These are phyloP conservation scores for Tiaroga cobitis DNA, from an alignment of 2,797 vertebrate species.

Conservation along the genomic window DNA sequence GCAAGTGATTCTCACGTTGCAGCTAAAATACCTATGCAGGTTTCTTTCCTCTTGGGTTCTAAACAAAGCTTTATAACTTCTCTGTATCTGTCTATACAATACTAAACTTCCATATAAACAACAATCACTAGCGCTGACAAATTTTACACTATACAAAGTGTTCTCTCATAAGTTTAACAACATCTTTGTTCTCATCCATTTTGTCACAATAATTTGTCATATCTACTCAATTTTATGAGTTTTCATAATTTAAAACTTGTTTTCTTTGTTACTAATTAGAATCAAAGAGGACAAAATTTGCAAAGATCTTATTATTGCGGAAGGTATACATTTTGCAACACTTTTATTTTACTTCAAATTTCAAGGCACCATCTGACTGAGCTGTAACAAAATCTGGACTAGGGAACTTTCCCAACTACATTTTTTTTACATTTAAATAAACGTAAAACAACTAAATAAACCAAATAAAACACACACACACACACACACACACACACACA, in stretches of 20 bases:
- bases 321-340: neutral
- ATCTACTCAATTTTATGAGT: neutral
- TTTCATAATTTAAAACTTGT: neutral
- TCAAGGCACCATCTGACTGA: neutral
- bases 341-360: neutral
- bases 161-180: neutral
- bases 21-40: neutral
- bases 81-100: neutral
- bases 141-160: neutral
- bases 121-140: neutral
- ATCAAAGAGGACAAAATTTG: neutral
- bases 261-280: neutral
- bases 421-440: neutral
- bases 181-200: neutral
- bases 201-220: neutral
- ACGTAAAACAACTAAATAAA: no score
- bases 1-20: constrained; percentile 7
- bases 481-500: no score
- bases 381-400: no score
- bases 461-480: no score
- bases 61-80: constrained; percentile 40
- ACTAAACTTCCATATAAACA: constrained; percentile 13
- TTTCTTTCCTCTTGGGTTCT: constrained; percentile 4
- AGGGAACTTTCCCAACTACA: neutral
- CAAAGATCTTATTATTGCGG: neutral